phyloP scores from a whole-genome alignment of 2,113 vertebrate species.

The Coryphaenoides rupestris region DNA sequence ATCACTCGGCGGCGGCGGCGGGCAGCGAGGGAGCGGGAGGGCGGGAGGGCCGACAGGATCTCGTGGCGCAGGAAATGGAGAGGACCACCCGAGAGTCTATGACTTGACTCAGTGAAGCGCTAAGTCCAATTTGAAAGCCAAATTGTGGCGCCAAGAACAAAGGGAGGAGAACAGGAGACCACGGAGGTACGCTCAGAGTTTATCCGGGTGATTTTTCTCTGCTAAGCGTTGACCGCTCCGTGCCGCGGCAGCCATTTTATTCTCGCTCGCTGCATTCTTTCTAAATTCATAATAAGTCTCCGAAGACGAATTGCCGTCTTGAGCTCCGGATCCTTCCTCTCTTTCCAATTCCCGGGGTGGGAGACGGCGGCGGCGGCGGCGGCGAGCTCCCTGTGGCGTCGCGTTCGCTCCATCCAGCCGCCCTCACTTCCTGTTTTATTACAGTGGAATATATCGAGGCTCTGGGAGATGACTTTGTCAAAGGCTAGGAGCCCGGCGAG shows the following conservation, averaged over 20 bases:
- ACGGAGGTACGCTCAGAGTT: slow-evolving; percentile 57
- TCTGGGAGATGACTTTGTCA: slow-evolving; percentile 47
- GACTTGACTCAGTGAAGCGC: slow-evolving; percentile 68
- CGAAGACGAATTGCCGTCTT: slow-evolving; percentile 36
- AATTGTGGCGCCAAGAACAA: slow-evolving; percentile 66
- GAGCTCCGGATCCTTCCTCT: no score
- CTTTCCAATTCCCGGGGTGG: no score
- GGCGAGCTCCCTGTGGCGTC: neutral
- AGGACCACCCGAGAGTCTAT: slow-evolving; percentile 64
- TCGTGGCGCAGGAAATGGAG: slow-evolving; percentile 64
- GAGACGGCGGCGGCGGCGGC: no score
- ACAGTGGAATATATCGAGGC: slow-evolving; percentile 16
- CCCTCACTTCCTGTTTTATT: slow-evolving; percentile 32
- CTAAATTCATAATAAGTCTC: slow-evolving; percentile 46
- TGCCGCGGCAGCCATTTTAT: slow-evolving; percentile 48
- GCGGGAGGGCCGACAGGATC: slow-evolving; percentile 64
- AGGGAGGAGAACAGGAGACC: slow-evolving; percentile 19
- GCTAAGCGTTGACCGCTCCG: slow-evolving; percentile 53
- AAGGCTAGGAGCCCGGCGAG: slow-evolving; percentile 18
- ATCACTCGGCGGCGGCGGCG: slow-evolving; percentile 74
- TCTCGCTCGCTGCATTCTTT: slow-evolving; percentile 44
- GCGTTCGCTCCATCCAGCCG: slow-evolving; percentile 6
- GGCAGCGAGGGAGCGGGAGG: slow-evolving; percentile 30
- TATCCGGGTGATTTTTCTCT: slow-evolving; percentile 58
- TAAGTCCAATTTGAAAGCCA: slow-evolving; percentile 73